Evolutionary conservation across 2,113 vertebrate species (phyloP), one percentile per base, ranked within the genome.

Genomic region (Montifringilla adamsi): DNA sequence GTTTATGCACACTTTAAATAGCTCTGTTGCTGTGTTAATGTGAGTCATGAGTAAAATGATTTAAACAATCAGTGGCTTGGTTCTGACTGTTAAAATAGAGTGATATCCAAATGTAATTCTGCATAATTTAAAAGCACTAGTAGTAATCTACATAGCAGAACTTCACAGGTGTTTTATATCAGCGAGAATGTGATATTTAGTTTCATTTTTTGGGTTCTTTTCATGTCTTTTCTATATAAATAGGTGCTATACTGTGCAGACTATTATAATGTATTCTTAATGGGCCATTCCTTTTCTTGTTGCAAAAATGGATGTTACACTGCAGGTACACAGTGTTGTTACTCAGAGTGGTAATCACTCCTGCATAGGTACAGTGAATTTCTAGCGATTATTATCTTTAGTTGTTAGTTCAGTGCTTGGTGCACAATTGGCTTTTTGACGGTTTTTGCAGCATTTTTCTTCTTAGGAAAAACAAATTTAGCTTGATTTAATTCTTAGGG

Each of bases 1-100:
- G 52, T 93, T 93, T 88, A 59, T 56, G 59, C 27, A 47, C 21
- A 26, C 35, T 95, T 95, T 59, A 80, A 91, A 90, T 90, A 95
- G 59, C 86, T 60, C 46, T 3, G 19, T 87, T 85, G 63, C 74
- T 79, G 53, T 91, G 78, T 82, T 87, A 64, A 64, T 68, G 17
- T 47, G 50, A 92, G 59, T 86, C 59, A 70, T 44, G 83, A 87
- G 59, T 80, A 77, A 83, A 87, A 68, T 44, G 23, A 66, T 92
- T 81, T 55, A 68, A 92, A 46, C 63, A 35, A 93, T 84, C 62
- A 66, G 37, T 76, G 78, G 22, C n/a, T 93, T 89, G 76, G n/a
- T 33, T 91, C 83, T 50, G 85, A 46, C 39, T 87, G 37, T 47
- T 89, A 62, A 94, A 87, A 39, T 82, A 78, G 55, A 60, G 66